Evolutionary conservation across 2,888 invertebrate genomes (phyloP).

Genomic region (Beris chalybata): DNA sequence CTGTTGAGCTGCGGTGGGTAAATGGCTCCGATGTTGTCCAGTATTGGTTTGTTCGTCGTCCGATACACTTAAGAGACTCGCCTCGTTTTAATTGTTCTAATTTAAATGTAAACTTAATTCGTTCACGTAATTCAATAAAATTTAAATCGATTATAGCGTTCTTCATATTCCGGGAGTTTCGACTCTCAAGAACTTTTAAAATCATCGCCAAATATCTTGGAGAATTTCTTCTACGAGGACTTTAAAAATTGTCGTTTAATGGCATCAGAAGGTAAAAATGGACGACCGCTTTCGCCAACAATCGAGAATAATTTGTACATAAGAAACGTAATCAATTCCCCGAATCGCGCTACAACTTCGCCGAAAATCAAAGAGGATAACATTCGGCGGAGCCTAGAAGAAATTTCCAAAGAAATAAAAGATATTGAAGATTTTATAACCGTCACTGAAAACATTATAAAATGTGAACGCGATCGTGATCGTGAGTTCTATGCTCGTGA

Average conservation of each 20-base stretch:
- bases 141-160: constrained; percentile 10
- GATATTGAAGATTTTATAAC: constrained; percentile 56
- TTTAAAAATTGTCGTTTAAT: constrained; percentile 41
- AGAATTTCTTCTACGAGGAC: constrained; percentile 53
- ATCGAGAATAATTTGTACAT: constrained; percentile 54
- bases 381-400: constrained; percentile 54
- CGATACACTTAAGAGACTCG: neutral
- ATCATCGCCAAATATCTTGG: constrained; percentile 55
- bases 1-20: constrained; percentile 18
- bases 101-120: too few relatives aligned
- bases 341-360: constrained; percentile 35
- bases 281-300: constrained; percentile 48
- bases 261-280: constrained; percentile 38
- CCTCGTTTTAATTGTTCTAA: neutral
- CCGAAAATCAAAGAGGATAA: constrained; percentile 47
- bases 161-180: constrained; percentile 16
- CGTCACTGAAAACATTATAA: constrained; percentile 52
- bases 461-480: constrained; percentile 51
- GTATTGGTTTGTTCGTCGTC: constrained; percentile 5
- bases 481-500: constrained; percentile 42
- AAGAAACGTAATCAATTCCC: constrained; percentile 51
- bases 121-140: too few relatives aligned
- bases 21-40: constrained; percentile 21
- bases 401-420: constrained; percentile 55
- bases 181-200: constrained; percentile 49